phyloP scores from a whole-genome alignment of 1,140 invertebrate genomes.

The Sinella curviseta region DNA sequence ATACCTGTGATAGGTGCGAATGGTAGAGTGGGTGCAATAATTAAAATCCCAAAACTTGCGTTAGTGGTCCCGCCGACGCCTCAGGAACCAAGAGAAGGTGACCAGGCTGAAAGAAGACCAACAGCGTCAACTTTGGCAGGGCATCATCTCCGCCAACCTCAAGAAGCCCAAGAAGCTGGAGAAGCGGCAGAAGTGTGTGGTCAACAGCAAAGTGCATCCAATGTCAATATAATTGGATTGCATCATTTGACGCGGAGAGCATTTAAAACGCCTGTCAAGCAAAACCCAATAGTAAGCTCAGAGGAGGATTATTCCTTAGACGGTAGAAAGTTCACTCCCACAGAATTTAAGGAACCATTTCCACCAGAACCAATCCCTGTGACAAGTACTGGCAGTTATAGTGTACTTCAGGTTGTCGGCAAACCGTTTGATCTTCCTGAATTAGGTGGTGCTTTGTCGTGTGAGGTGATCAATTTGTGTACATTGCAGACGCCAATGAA shows the following conservation, averaged over 20 bases:
- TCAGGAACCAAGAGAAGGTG: neutral
- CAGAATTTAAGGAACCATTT: neutral
- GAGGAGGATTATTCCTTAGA: neutral
- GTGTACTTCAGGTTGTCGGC: neutral
- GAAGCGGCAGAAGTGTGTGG: neutral
- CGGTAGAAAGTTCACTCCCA: neutral
- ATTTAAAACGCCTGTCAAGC: neutral
- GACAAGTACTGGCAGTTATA: neutral
- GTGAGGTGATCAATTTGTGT: neutral
- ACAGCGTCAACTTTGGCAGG: neutral
- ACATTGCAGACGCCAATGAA: neutral
- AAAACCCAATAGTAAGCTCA: neutral
- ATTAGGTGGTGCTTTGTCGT: neutral
- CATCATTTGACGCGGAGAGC: neutral
- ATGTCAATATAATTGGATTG: neutral
- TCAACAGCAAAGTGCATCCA: neutral
- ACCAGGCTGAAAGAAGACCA: neutral
- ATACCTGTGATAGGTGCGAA: slow-evolving; percentile 13
- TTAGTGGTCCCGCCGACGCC: neutral
- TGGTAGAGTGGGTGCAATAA: slow-evolving; percentile 23
- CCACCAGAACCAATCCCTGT: neutral
- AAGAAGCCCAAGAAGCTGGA: neutral
- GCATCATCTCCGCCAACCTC: neutral
- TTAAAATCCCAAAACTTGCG: slow-evolving; percentile 32
- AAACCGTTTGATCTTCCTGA: slow-evolving; percentile 1